Base-by-base conservation (phyloP, 2,888 invertebrate species). In the Lepidocyrtinus sp. region DNA sequence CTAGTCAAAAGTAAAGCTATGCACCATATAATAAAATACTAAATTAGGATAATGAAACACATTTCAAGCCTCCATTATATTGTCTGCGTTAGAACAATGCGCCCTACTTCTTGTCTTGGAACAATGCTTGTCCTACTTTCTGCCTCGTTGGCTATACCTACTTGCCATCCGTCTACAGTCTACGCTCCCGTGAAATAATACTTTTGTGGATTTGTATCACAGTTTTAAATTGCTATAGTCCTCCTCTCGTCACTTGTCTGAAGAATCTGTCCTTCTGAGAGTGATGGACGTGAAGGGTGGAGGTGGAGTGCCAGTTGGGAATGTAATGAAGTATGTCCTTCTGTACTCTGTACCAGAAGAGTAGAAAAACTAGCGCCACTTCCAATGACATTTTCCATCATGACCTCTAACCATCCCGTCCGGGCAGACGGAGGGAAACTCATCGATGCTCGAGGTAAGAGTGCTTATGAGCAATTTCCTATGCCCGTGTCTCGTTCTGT, bases 121-220 rank as follows among this genome's bases (percentile, higher is more conserved):
- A 2, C 50, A 36, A 36, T 50, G n/a, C 15, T 17, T 12, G 2
- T 50, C 17, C 50, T 50, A 15, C 12, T 12, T 36, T 36, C 36
- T 12, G 36, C 12, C 36, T 36, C 36, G n/a, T n/a, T n/a, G n/a
- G 36, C 36, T 36, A 5, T 36, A 12, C 36, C 36, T 36, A 15
- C 15, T 50, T n/a, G n/a, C 46, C 15, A 36, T 46, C 19, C 25
- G 50, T n/a, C n/a, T n/a, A n/a, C n/a, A n/a, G n/a, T n/a, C n/a
- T n/a, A n/a, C n/a, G n/a, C n/a, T n/a, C n/a, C n/a, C n/a, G 1
- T 21, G n/a, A 69, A 68, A 75, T 75, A 75, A 75, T 75, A 75
- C 75, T 75, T 75, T 36, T 46, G 59, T 68, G 25, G 69, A 62
- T 75, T 68, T 75, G 75, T 75, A 75, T 75, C 75, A 75, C 75